Base-by-base conservation (phyloP, 2,113 vertebrate species). In the Noctilio leporinus region DNA sequence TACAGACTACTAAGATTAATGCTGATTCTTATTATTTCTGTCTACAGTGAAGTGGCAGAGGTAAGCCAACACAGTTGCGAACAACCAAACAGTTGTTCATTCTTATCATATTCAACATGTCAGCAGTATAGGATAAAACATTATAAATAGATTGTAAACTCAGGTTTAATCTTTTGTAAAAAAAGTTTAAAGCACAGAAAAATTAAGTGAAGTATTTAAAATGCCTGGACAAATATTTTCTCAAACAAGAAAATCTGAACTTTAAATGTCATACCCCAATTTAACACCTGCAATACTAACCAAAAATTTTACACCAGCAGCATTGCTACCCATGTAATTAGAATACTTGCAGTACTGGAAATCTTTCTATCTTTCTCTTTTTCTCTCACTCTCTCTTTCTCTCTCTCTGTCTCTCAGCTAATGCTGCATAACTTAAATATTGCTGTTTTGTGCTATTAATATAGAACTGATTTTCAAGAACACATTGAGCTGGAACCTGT, bases 1-100 rank as follows among this genome's bases (percentile, higher is more conserved):
- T 95, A 45, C 55, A 97, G 84, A 91, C 75, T 84, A 91, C 45
- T 95, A 67, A 94, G 12, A 95, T 82, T 65, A 93, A 92, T 73
- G 73, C 30, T 40, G 30, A 86, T 76, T 82, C 72, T 83, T 87
- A 87, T 57, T 91, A 43, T 7, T 93, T 93, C 69, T 96, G 49
- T 95, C 75, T 95, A 57, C 0, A 89, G 85, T 40, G 33, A 84
- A 82, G 51, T 43, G 43, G 89, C 73, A 40, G 64, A 97, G 81
- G 92, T 70, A 96, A 94, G 69, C 35, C 78, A 96, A 78, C 62
- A 91, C 5, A 91, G 86, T 94, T 78, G 86, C 86, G 94, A 70
- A 51, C 33, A 97, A 70, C 17, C 85, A 95, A 55, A 89, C 10
- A 91, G 33, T 72, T 78, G 17, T 38, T 84, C 92, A 93, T 93